A percentile compares a stretch with the other conserved stretches of the same genome.
These are phyloP conservation scores for Daboia siamensis DNA, from an alignment of 2,113 vertebrate genomes.

Conservation along the genomic window DNA sequence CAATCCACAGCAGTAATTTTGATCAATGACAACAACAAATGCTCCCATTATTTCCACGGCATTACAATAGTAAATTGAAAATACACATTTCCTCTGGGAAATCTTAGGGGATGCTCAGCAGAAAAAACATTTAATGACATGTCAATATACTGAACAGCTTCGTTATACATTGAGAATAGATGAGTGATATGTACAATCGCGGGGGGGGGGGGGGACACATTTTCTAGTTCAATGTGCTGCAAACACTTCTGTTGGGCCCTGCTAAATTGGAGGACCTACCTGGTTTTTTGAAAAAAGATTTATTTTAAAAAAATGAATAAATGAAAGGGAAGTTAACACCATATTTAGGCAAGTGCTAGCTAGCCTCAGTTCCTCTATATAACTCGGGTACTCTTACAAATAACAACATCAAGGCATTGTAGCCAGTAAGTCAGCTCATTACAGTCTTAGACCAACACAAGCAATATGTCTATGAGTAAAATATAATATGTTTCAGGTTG, in stretches of 20 bases:
- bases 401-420: neutral
- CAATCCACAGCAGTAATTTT: constrained; percentile 52
- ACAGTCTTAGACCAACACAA: neutral
- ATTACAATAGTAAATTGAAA: constrained; percentile 47
- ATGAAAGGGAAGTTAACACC: neutral
- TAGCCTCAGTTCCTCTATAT: neutral
- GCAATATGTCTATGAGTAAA: neutral
- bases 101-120: constrained; percentile 40
- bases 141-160: constrained; percentile 40
- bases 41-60: constrained; percentile 35
- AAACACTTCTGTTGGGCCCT: neutral
- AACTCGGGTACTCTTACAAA: neutral
- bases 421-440: neutral
- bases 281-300: neutral
- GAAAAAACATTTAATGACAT: constrained; percentile 35
- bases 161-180: constrained; percentile 20
- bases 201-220: too few relatives aligned
- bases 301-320: neutral
- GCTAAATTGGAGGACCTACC: neutral
- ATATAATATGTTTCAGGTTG: neutral
- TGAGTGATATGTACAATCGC: constrained; percentile 28
- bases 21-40: constrained; percentile 50
- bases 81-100: constrained; percentile 49
- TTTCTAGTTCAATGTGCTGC: neutral
- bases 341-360: neutral